These are phyloP conservation scores for Trichacis sp. DNA, from an alignment of 2,888 invertebrate species.

Conservation along the genomic window DNA sequence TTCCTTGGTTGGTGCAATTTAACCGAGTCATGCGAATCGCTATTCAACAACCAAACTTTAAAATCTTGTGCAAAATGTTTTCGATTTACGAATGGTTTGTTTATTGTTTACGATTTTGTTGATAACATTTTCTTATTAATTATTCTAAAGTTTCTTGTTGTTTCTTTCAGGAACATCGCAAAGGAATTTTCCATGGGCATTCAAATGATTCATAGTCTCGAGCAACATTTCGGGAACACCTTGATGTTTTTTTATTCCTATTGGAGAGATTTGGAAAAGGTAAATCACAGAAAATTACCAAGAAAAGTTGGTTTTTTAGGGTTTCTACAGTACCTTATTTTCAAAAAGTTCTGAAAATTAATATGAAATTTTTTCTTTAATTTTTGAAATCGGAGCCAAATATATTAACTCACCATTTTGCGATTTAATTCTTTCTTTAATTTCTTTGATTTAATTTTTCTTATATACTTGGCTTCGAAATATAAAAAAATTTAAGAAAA, in stretches of 20 bases:
- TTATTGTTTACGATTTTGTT: no score
- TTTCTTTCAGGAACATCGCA: conserved; percentile 60
- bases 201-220: conserved; percentile 55
- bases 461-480: no score
- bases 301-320: no score
- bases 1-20: conserved; percentile 55
- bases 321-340: no score
- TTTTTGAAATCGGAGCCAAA: no score
- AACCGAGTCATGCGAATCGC: conserved; percentile 46
- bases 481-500: no score
- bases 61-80: conserved; percentile 49
- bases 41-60: conserved; percentile 49
- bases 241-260: conserved; percentile 65
- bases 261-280: conserved; percentile 65
- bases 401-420: no score
- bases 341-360: no score
- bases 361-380: no score
- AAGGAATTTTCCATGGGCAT: conserved; percentile 52
- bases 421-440: no score
- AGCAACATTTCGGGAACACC: conserved; percentile 59
- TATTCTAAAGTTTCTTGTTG: background rate
- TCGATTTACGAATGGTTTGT: conserved; percentile 53
- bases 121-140: background rate
- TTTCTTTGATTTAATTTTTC: no score
- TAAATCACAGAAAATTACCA: no score